Evolutionary conservation across 2,797 vertebrate genomes (phyloP).

Genomic region (Clarias platycephalus): DNA sequence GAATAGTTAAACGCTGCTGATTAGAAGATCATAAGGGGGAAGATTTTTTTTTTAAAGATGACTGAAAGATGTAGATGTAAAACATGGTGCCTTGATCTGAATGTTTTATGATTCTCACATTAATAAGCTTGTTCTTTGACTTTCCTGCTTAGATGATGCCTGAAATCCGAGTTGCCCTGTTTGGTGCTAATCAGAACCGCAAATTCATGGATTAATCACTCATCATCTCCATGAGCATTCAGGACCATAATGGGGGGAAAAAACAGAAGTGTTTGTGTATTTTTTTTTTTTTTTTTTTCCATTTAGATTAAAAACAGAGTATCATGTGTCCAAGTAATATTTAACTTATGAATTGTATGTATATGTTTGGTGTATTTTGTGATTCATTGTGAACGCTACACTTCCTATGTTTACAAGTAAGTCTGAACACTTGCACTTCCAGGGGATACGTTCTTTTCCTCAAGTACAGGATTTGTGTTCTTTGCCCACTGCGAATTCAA

Average conservation of each 20-base stretch:
- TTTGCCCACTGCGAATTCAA: background rate
- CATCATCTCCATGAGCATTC: conserved; percentile 9
- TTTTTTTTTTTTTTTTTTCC: conserved; percentile 50
- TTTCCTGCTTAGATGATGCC: conserved; percentile 89
- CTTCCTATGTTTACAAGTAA: conserved; percentile 43
- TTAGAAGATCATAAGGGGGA: background rate
- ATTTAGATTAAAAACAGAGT: conserved; percentile 60
- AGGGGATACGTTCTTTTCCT: too few relatives aligned
- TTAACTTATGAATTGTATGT: conserved; percentile 57
- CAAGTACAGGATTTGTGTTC: too few relatives aligned
- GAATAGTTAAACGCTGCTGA: background rate
- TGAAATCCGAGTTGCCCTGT: conserved; percentile 89
- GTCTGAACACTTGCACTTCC: conserved; percentile 1
- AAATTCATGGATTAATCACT: conserved; percentile 89
- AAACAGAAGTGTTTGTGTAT: background rate
- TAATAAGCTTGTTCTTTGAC: background rate
- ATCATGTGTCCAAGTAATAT: conserved; percentile 63
- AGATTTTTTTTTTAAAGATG: background rate
- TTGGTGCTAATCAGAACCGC: conserved; percentile 91
- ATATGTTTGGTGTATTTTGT: conserved; percentile 63
- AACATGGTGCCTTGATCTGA: background rate
- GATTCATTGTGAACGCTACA: conserved; percentile 58
- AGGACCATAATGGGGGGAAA: conserved; percentile 23
- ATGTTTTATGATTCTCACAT: background rate
- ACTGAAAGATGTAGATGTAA: background rate